phyloP scores from a whole-genome alignment of 2,113 vertebrate species.

The Alces alces region DNA sequence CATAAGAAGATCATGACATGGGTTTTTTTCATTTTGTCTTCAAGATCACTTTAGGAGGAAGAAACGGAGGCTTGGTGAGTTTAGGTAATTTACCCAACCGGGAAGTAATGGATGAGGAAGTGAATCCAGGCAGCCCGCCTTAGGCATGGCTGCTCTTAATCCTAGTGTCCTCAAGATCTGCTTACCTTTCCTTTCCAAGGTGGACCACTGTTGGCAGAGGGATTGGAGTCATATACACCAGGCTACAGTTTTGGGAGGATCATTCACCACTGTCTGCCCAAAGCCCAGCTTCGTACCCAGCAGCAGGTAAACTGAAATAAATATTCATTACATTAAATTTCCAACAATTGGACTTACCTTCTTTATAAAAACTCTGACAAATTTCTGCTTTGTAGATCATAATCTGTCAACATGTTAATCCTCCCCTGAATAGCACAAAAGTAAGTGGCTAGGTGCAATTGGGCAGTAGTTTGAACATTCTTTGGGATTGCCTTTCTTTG shows the following conservation, averaged over 20 bases:
- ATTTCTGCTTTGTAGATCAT: not conserved
- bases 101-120: not conserved
- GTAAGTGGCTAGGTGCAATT: not conserved
- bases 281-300: not conserved
- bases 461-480: no score
- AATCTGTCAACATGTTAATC: not conserved
- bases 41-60: not conserved
- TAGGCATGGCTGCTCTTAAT: not conserved
- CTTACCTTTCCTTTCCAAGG: not conserved
- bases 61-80: not conserved
- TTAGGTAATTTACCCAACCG: not conserved
- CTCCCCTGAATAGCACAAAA: not conserved
- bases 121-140: not conserved
- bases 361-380: not conserved
- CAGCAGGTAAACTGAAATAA: not conserved
- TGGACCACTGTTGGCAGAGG: not conserved
- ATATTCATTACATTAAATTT: constrained; percentile 10
- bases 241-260: not conserved
- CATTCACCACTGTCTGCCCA: not conserved
- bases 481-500: no score
- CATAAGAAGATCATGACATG: no score
- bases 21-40: not conserved
- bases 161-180: not conserved
- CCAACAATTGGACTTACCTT: not conserved
- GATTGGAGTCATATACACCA: not conserved